Evolutionary conservation across 2,888 invertebrate species (phyloP), one percentile per base, ranked within the genome.

Genomic region (Papilio gigon): DNA sequence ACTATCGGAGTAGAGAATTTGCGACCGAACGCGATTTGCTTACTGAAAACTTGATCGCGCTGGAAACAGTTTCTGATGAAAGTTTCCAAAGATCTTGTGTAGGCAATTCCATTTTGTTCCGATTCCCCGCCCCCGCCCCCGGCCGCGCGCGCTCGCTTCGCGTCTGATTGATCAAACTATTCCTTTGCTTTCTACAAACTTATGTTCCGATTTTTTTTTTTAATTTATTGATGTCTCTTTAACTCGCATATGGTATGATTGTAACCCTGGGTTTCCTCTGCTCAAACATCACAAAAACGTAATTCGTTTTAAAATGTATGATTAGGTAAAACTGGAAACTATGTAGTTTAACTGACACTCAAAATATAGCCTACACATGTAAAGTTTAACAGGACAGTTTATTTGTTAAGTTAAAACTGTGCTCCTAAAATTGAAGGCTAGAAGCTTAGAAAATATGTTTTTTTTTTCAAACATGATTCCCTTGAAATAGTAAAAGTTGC

Each of bases 21-120:
- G 73, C 71, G 71, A 74, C 59, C 72, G 68, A 71, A 66, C 67
- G 65, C 69, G 65, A 71, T 75, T 71, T 73, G 75, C 69, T 66
- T 35, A 68, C 64, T 59, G 65, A 62, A 70, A 71, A 71, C 65
- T 70, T 71, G 58, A 35, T 22, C 40, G 72, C 74, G 68, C 72
- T 71, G 66, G 67, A 73, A 74, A 74, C 76, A 78, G 74, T 76
- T 78, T 77, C 75, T 73, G 74, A 73, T 70, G 73, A 61, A 75
- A 47, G 11, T 67, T 50, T 14, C 14, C 22, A 37, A 59, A 67
- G 20, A 58, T 47, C 60, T 67, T 67, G 35, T 61, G 60, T 53
- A 50, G 60, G 61, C 67, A 67, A 50, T 50, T 60, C 25, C 44
- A 30, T 67, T 61, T 67, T 47, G 60, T 35, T 60, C 6, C n/a